Evolutionary conservation across 2,113 vertebrate species (phyloP).

Genomic region (Crotalus helleri): DNA sequence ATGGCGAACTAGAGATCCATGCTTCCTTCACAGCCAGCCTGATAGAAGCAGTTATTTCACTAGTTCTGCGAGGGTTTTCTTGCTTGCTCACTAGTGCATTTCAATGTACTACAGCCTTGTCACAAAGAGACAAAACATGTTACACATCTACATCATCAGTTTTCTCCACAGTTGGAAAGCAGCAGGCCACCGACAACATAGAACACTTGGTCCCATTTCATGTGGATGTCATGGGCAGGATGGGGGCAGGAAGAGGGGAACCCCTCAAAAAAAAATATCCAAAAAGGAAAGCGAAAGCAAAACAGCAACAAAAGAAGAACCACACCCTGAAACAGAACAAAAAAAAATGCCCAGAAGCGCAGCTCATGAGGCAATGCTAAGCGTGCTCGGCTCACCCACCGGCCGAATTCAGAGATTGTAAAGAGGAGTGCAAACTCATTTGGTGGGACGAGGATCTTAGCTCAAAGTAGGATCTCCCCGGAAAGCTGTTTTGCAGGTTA

Average conservation of each 20-base stretch:
- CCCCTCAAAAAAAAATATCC: constrained; percentile 31
- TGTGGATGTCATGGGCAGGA: constrained; percentile 48
- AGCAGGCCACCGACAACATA: constrained; percentile 60
- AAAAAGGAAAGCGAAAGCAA: background rate
- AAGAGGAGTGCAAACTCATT: constrained; percentile 78
- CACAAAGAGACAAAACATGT: constrained; percentile 35
- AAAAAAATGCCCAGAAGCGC: constrained; percentile 64
- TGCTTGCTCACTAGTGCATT: constrained; percentile 18
- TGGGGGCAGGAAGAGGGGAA: too few species aligned
- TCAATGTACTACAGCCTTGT: constrained; percentile 19
- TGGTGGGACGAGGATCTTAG: constrained; percentile 77
- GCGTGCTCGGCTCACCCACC: constrained; percentile 69
- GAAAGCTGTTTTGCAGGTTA: constrained; percentile 77
- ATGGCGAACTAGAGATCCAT: background rate
- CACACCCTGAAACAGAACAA: constrained; percentile 30
- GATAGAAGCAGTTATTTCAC: background rate
- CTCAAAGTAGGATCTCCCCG: constrained; percentile 80
- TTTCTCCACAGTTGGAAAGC: constrained; percentile 13
- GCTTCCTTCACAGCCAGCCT: background rate
- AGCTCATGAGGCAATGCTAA: constrained; percentile 63
- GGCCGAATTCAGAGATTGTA: constrained; percentile 77
- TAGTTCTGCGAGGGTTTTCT: background rate
- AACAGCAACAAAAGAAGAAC: constrained; percentile 9
- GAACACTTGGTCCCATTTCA: constrained; percentile 40
- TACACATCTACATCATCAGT: constrained; percentile 16